Conservation (phyloP, 2,888 invertebrate genomes). For the Acanthosepion pharaonis region DNA sequence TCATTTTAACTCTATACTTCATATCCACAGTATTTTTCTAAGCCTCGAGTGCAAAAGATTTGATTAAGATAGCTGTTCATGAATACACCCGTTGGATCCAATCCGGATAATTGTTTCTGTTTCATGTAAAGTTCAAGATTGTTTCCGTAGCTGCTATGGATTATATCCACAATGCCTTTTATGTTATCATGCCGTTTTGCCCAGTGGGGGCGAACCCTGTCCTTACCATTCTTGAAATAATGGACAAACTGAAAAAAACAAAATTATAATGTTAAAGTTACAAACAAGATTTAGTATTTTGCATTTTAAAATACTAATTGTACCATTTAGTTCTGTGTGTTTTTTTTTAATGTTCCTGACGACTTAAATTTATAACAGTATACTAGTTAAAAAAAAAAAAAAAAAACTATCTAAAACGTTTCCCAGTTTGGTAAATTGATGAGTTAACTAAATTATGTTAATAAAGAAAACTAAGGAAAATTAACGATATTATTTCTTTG, state of each 20-base stretch:
- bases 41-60: constrained; percentile 52
- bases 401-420: too few species aligned
- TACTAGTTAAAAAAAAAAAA: too few species aligned
- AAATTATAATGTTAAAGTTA: neutral
- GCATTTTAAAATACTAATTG: too few species aligned
- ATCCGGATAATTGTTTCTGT: constrained; percentile 51
- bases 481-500: too few species aligned
- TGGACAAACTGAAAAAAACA: neutral
- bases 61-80: constrained; percentile 57
- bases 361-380: too few species aligned
- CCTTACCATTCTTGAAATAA: constrained; percentile 52
- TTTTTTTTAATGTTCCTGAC: too few species aligned
- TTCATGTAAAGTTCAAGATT: constrained; percentile 52
- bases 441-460: too few species aligned
- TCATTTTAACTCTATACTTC: neutral
- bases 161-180: constrained; percentile 54
- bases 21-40: neutral
- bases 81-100: constrained; percentile 58
- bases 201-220: constrained; percentile 58
- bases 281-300: too few species aligned
- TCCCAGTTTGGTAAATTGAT: too few species aligned
- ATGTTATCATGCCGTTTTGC: constrained; percentile 58
- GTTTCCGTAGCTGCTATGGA: constrained; percentile 53
- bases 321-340: too few species aligned
- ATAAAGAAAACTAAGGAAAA: too few species aligned